Evolutionary conservation across 2,797 vertebrate species (phyloP).

Genomic region (Acanthiza pusilla): DNA sequence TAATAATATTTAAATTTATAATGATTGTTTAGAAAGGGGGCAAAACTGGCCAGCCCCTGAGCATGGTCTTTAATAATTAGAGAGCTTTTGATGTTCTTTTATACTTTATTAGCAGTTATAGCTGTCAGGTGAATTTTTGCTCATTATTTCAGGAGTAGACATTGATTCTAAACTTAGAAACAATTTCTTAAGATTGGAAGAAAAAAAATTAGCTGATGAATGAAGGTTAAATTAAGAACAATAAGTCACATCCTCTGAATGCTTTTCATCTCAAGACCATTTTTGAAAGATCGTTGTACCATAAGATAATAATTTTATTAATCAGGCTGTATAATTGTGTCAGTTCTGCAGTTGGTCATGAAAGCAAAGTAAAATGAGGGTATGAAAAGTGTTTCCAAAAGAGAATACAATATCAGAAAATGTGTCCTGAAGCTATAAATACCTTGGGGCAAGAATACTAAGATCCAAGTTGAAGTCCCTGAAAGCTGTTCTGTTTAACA

Average conservation of each 20-base stretch:
- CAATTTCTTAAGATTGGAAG: neutral
- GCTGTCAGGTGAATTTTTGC: slow-evolving; percentile 5
- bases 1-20: neutral
- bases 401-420: neutral
- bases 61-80: neutral
- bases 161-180: slow-evolving; percentile 19
- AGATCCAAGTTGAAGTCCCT: neutral
- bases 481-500: neutral
- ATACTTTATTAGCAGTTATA: slow-evolving; percentile 6
- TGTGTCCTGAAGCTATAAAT: neutral
- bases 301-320: neutral
- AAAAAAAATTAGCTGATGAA: neutral
- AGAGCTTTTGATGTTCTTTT: slow-evolving; percentile 29
- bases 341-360: neutral
- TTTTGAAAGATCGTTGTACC: neutral
- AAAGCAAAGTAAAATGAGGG: neutral
- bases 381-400: neutral
- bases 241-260: neutral
- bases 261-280: neutral
- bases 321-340: neutral
- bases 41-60: neutral
- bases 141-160: neutral
- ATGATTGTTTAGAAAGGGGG: neutral
- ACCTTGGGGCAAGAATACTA: neutral
- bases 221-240: slow-evolving; percentile 22